A percentile compares a stretch with the other conserved stretches of the same genome.
Evolutionary conservation across 2,113 vertebrate species (phyloP).

Genomic region (Motacilla alba): DNA sequence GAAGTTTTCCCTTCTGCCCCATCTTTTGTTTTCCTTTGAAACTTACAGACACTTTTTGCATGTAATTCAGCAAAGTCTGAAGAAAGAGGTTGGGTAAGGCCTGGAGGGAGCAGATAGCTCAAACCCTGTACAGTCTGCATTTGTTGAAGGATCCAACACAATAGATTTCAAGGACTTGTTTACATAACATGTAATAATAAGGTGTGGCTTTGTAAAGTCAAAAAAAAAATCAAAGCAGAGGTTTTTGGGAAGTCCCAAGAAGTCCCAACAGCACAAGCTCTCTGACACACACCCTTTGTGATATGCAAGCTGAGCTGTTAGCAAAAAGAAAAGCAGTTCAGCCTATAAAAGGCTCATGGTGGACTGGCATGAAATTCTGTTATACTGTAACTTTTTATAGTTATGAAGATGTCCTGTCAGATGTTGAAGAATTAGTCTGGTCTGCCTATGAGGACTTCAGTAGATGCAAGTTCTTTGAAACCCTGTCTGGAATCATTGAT

Average conservation of each 20-base stretch:
- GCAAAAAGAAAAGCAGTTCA: background rate
- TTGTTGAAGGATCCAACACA: background rate
- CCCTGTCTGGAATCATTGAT: background rate
- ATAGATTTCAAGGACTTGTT: background rate
- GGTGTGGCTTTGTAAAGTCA: background rate
- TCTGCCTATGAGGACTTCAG: accelerated
- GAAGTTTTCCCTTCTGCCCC: background rate
- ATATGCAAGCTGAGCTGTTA: background rate
- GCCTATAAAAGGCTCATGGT: background rate
- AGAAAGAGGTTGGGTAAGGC: background rate
- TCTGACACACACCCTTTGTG: background rate
- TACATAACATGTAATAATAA: background rate
- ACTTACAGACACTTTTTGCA: background rate
- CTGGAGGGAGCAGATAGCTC: background rate
- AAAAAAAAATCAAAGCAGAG: background rate
- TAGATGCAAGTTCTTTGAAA: background rate
- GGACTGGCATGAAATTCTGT: background rate
- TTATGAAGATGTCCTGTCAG: background rate
- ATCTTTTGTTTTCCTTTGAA: background rate
- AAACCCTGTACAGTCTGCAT: background rate
- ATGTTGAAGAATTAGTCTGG: background rate
- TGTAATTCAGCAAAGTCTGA: background rate
- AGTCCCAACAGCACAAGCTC: background rate
- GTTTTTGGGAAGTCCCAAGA: background rate
- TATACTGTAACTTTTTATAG: background rate